Base-by-base conservation (phyloP, 1,140 invertebrate species). In the Zophobas morio region DNA sequence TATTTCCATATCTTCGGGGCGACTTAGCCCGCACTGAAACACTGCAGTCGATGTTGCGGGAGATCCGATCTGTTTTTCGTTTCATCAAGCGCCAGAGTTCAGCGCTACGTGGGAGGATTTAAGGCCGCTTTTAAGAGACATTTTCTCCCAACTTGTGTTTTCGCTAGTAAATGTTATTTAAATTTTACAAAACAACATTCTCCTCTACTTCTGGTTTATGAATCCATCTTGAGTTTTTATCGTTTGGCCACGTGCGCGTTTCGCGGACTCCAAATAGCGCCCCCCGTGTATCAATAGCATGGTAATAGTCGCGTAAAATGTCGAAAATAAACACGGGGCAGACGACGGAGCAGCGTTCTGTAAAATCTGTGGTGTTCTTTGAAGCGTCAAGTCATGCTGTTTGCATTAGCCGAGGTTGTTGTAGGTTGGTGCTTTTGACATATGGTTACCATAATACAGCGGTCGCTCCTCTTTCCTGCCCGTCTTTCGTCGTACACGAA, bases 391-490 rank as follows among this genome's bases (percentile, higher is more conserved):
- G 60, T 66, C 60, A 66, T 66, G 60, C 60, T 66, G 60, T 66
- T 66, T 66, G 60, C 60, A 66, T 66, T 66, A 66, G 60, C 60
- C 42, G 60, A 66, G 60, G 60, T 66, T 66, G 56, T 60, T 60
- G 60, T 66, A 66, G 60, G 60, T 39, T 66, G 60, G 60, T 66
- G 60, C 60, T 66, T 66, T 42, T 66, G 60, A 66, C 60, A 66
- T 66, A 66, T 66, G 60, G 60, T 66, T 66, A 42, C 60, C 60
- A 66, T 66, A 66, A 66, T 66, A 66, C 60, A 66, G 42, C 60
- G 60, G 60, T 66, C 60, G 60, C 60, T 66, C 60, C 60, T 66
- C 60, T 66, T 66, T 66, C 60, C 60, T 66, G 60, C 60, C 60
- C 42, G 60, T 39, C 60, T 66, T 66, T 42, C 60, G 42, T 66